Conservation (phyloP, 2,113 vertebrate species). For the Syngnathus typhle region DNA sequence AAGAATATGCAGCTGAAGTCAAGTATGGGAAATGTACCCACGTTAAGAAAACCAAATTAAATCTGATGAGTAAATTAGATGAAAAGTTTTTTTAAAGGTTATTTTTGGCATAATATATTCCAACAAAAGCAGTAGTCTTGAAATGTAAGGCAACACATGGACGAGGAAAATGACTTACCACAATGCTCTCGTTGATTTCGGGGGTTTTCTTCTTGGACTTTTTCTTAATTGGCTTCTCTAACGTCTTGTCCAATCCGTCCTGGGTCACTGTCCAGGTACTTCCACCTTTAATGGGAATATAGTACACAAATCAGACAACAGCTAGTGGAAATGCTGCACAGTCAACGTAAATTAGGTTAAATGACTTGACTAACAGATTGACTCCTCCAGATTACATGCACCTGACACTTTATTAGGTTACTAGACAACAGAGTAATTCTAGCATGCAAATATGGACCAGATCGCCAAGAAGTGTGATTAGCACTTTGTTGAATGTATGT, state of each 20-base stretch:
- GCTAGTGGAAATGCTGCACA: no score
- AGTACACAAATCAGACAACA: slow-evolving; percentile 7
- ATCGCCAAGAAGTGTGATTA: background rate
- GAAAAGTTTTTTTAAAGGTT: no score
- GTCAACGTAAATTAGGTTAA: background rate
- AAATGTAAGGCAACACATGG: no score
- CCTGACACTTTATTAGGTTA: background rate
- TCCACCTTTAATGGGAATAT: slow-evolving; percentile 69
- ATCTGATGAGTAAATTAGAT: no score
- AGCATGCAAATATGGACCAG: background rate
- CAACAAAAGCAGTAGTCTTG: no score
- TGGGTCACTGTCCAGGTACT: slow-evolving; percentile 83
- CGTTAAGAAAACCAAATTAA: no score
- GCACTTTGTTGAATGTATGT: background rate
- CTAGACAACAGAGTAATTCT: background rate
- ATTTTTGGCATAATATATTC: no score
- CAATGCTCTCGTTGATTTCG: slow-evolving; percentile 71
- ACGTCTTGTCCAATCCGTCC: slow-evolving; percentile 82
- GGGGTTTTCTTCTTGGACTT: slow-evolving; percentile 69
- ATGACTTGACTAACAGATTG: background rate
- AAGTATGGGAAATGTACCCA: no score
- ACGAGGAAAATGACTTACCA: slow-evolving; percentile 59
- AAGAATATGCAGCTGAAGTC: background rate
- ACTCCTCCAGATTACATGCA: background rate
- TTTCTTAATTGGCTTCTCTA: slow-evolving; percentile 75